Evolutionary conservation across 2,113 vertebrate species (phyloP).

Genomic region (Piprites chloris): DNA sequence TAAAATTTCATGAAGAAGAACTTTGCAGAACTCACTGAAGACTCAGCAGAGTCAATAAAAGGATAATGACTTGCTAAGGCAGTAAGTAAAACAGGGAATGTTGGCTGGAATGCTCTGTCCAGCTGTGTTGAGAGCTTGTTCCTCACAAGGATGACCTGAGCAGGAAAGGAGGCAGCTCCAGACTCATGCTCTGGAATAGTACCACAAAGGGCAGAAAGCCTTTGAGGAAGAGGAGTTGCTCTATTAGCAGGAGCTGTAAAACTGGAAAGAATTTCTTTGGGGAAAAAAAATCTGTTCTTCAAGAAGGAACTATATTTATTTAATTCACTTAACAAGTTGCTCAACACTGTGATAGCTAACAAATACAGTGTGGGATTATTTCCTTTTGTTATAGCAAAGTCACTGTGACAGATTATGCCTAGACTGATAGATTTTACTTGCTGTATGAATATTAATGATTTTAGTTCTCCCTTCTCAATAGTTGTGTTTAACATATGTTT

Average conservation of each 20-base stretch:
- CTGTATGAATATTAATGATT: constrained; percentile 43
- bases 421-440: constrained; percentile 34
- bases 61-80: background rate
- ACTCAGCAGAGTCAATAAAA: background rate
- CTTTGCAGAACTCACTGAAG: background rate
- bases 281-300: background rate
- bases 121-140: background rate
- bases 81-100: background rate
- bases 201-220: background rate
- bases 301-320: background rate
- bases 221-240: background rate
- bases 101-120: background rate
- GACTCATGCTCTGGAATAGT: background rate
- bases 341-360: constrained; percentile 18
- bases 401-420: constrained; percentile 30
- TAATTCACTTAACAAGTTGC: constrained; percentile 29
- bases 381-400: constrained; percentile 29
- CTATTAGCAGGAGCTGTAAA: background rate
- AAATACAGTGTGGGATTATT: constrained; percentile 40
- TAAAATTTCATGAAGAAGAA: background rate
- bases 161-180: background rate
- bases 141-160: background rate
- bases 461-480: background rate
- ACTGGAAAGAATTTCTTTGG: background rate
- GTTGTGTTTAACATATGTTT: constrained; percentile 41